Evolutionary conservation across 2,113 vertebrate genomes (phyloP).

Genomic region (Alaudala cheleensis): DNA sequence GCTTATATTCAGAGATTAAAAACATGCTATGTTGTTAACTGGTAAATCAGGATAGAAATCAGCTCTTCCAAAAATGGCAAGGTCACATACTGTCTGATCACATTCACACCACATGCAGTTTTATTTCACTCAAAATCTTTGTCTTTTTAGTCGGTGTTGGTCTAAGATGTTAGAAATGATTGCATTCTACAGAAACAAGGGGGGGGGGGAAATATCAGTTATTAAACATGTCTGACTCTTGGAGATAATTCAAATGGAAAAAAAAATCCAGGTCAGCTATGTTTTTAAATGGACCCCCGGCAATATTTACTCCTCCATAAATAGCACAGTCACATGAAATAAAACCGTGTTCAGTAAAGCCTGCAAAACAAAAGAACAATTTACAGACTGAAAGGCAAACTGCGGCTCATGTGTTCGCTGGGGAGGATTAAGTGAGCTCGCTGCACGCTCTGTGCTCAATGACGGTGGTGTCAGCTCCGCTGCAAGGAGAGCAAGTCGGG

Average conservation of each 20-base stretch:
- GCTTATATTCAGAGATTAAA: background rate
- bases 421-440: slow-evolving; percentile 20
- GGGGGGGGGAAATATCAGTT: background rate
- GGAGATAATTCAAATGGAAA: slow-evolving; percentile 76
- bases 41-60: background rate
- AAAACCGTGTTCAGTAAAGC: slow-evolving; percentile 71
- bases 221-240: slow-evolving; percentile 57
- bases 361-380: slow-evolving; percentile 78
- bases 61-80: background rate
- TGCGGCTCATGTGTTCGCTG: slow-evolving; percentile 43
- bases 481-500: background rate
- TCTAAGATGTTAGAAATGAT: background rate
- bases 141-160: background rate
- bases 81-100: background rate
- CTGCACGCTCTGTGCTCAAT: background rate
- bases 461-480: background rate
- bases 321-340: slow-evolving; percentile 81
- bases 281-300: slow-evolving; percentile 78
- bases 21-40: background rate
- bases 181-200: background rate
- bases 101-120: background rate
- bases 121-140: background rate
- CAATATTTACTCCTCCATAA: slow-evolving; percentile 80
- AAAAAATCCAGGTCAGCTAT: slow-evolving; percentile 79
- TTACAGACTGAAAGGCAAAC: slow-evolving; percentile 62